Percentiles rank a stretch among this genome's conserved stretches.
phyloP scores from a whole-genome alignment of 2,888 invertebrate genomes.

The Acrobasis suavella region DNA sequence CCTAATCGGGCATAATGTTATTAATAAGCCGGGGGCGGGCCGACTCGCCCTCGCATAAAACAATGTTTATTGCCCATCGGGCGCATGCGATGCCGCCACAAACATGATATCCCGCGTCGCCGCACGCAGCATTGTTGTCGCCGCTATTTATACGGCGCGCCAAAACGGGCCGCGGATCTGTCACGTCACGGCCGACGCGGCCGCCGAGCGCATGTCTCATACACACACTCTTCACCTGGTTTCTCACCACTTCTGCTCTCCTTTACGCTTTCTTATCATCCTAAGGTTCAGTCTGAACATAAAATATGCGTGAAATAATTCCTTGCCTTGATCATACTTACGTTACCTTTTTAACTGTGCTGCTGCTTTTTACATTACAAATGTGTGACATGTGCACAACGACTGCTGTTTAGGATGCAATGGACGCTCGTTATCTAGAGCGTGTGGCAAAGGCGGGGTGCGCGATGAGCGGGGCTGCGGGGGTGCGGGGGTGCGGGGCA shows the following conservation, averaged over 20 bases:
- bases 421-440: constrained; percentile 25
- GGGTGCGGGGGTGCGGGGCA: constrained; percentile 17
- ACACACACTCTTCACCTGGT: constrained; percentile 3
- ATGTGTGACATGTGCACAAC: background rate
- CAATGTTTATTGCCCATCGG: constrained; percentile 53
- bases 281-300: no score
- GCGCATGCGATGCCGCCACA: constrained; percentile 47
- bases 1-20: constrained; percentile 59
- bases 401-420: background rate
- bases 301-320: no score
- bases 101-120: constrained; percentile 32
- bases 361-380: background rate
- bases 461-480: constrained; percentile 16
- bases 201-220: background rate
- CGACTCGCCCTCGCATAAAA: constrained; percentile 55
- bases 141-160: constrained; percentile 41
- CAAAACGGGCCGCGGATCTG: constrained; percentile 34
- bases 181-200: constrained; percentile 19
- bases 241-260: background rate
- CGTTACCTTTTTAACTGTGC: background rate
- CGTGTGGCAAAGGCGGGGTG: constrained; percentile 4
- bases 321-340: no score
- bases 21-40: constrained; percentile 62
- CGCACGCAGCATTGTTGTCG: constrained; percentile 41
- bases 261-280: background rate